These are phyloP conservation scores for Anthoscopus minutus DNA, from an alignment of 2,113 vertebrate species.

Conservation along the genomic window DNA sequence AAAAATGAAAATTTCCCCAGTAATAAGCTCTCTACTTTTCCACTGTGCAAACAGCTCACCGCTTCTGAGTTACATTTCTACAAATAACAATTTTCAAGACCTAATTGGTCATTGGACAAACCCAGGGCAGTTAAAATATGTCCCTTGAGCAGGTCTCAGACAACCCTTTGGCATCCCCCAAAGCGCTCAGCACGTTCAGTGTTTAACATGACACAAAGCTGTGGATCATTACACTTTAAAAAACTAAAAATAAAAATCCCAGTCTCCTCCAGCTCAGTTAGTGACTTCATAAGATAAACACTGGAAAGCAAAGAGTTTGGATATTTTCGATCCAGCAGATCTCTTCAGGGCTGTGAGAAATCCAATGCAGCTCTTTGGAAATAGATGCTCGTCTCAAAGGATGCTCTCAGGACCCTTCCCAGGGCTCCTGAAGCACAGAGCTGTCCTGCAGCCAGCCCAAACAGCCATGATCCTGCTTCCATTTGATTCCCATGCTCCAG, in stretches of 20 bases:
- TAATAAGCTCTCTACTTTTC: background rate
- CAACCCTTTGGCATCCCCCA: background rate
- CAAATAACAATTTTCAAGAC: background rate
- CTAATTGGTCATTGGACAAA: background rate
- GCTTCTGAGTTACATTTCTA: background rate
- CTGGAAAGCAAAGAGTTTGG: background rate
- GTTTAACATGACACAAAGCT: background rate
- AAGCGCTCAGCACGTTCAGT: accelerated
- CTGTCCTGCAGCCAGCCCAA: background rate
- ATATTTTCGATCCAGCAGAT: background rate
- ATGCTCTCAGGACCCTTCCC: background rate
- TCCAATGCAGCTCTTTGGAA: background rate
- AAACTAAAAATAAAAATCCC: background rate
- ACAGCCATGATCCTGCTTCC: accelerated
- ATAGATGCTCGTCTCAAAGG: background rate
- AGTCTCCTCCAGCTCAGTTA: background rate
- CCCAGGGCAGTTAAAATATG: background rate
- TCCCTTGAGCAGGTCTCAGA: background rate
- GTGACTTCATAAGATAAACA: background rate
- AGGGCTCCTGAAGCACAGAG: background rate
- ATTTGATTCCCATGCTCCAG: background rate
- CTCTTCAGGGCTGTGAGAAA: background rate
- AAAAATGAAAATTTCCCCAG: background rate
- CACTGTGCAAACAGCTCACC: background rate
- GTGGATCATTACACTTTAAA: background rate